Percentiles rank a stretch among this genome's conserved stretches.
phyloP scores from a whole-genome alignment of 2,888 invertebrate genomes.

The Rhagophthalmus giganteus region DNA sequence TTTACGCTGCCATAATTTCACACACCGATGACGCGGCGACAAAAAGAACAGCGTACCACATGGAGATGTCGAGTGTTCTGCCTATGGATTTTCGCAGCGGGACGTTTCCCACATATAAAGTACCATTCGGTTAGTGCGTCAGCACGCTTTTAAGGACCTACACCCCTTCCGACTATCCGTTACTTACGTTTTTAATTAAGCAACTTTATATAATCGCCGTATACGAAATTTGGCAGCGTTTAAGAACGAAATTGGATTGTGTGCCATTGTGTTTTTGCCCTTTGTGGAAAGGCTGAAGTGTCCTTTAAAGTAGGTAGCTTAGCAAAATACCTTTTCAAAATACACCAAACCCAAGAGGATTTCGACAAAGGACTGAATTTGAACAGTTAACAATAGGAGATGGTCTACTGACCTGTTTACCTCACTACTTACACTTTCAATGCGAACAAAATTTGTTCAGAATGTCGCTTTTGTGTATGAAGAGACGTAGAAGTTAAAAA shows the following conservation, averaged over 20 bases:
- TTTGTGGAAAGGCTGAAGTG: neutral
- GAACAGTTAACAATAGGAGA: neutral
- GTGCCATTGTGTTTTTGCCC: too few species aligned
- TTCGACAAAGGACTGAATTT: neutral
- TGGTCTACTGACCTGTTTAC: neutral
- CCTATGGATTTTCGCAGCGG: conserved; percentile 51
- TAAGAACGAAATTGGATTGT: too few species aligned
- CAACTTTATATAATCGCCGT: too few species aligned
- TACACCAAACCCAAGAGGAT: neutral
- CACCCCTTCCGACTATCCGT: too few species aligned
- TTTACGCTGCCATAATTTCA: conserved; percentile 34
- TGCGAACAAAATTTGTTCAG: neutral
- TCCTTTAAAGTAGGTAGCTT: neutral
- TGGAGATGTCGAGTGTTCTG: conserved; percentile 38
- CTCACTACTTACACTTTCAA: neutral
- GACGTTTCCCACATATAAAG: conserved; percentile 18
- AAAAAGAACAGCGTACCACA: conserved; percentile 43
- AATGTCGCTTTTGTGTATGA: too few species aligned
- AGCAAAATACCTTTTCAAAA: neutral
- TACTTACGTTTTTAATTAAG: neutral
- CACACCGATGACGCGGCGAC: conserved; percentile 30
- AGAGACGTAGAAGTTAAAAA: too few species aligned
- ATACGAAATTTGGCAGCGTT: too few species aligned
- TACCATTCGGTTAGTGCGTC: neutral
- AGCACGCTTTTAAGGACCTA: neutral